Conservation (phyloP, 2,888 invertebrate species). For the Sussaba pulchella region DNA sequence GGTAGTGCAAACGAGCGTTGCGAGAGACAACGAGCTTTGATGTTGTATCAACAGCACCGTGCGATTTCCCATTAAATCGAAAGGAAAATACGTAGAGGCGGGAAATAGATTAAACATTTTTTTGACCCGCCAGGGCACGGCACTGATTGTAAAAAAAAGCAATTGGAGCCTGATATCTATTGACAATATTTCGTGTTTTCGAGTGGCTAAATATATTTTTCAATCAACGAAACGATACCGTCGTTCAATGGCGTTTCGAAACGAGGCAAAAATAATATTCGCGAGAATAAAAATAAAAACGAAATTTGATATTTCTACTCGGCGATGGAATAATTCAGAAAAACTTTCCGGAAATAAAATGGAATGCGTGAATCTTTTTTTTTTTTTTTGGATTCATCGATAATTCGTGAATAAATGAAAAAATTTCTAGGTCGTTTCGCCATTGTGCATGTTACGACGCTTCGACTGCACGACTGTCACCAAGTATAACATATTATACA, state of each 20-base stretch:
- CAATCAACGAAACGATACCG: background rate
- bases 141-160: background rate
- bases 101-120: constrained; percentile 51
- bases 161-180: background rate
- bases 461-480: background rate
- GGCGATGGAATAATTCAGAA: background rate
- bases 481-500: constrained; percentile 4
- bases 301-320: too few species aligned
- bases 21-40: constrained; percentile 40
- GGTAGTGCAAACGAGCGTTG: constrained; percentile 9
- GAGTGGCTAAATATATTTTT: background rate
- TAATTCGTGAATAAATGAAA: background rate
- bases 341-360: too few species aligned
- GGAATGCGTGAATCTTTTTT: too few species aligned
- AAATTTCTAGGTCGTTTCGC: background rate
- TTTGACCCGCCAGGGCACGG: background rate
- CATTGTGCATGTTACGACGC: constrained; percentile 12
- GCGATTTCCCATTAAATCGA: constrained; percentile 31
- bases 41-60: constrained; percentile 43
- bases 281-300: too few species aligned
- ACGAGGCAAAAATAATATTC: too few species aligned
- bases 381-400: too few species aligned
- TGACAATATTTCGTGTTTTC: constrained; percentile 6
- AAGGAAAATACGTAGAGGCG: background rate
- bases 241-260: too few species aligned